Conservation (phyloP, 2,797 vertebrate genomes). For the Pteronotus mesoamericanus region DNA sequence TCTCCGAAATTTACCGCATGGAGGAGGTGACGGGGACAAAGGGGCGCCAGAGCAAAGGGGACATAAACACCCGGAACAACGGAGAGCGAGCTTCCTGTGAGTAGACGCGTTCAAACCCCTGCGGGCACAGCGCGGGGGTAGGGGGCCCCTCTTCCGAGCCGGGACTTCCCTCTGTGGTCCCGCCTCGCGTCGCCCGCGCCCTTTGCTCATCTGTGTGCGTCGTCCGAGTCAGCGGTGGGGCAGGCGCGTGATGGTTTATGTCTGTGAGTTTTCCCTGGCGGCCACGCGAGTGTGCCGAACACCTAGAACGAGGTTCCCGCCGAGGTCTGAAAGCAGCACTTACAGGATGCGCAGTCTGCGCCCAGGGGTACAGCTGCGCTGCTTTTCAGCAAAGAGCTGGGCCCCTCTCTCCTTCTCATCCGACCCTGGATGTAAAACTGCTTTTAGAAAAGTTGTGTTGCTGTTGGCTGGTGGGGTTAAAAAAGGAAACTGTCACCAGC, state of each 20-base stretch:
- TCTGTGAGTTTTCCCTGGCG: not conserved
- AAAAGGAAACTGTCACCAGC: not conserved
- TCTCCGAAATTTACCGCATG: conserved; percentile 96
- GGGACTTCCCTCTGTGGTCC: fast-evolving
- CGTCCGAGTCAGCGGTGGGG: not conserved
- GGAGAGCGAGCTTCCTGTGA: conserved; percentile 97
- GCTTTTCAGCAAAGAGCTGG: conserved; percentile 32
- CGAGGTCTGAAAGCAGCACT: not conserved
- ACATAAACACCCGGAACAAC: conserved; percentile 93
- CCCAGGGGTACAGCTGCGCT: not conserved
- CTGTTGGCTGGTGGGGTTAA: not conserved
- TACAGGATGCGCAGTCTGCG: conserved; percentile 8
- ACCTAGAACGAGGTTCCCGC: not conserved
- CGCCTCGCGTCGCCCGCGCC: fast-evolving
- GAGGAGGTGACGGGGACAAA: conserved; percentile 90
- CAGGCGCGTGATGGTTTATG: not conserved
- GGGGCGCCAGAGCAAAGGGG: conserved; percentile 87
- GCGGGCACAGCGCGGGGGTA: fast-evolving
- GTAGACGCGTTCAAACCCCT: conserved; percentile 43
- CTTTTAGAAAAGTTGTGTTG: not conserved
- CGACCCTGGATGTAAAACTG: not conserved
- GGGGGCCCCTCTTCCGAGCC: fast-evolving
- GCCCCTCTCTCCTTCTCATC: not conserved
- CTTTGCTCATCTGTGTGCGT: fast-evolving
- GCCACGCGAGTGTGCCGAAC: not conserved